Evolutionary conservation across 2,113 vertebrate genomes (phyloP).

Genomic region (Malurus alboscapulatus): DNA sequence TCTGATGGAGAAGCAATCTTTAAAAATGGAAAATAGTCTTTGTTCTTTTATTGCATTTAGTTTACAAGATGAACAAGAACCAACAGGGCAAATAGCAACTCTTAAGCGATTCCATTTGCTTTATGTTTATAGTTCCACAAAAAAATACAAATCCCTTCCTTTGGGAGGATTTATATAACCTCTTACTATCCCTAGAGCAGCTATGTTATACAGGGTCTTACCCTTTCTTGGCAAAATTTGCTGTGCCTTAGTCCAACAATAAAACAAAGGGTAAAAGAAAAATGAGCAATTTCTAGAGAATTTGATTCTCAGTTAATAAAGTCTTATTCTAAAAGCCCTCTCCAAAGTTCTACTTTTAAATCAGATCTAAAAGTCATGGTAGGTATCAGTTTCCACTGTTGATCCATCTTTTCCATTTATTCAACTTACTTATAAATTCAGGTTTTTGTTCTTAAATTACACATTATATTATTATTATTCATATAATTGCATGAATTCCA

Average conservation of each 20-base stretch:
- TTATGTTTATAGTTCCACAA: constrained; percentile 32
- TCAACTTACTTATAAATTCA: not conserved
- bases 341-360: not conserved
- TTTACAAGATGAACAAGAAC: constrained; percentile 37
- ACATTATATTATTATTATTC: not conserved
- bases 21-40: constrained; percentile 31
- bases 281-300: constrained; percentile 42
- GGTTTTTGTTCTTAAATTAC: not conserved
- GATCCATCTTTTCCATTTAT: not conserved
- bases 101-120: constrained; percentile 48
- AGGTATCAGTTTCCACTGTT: not conserved
- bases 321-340: not conserved
- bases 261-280: constrained; percentile 51
- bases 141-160: constrained; percentile 28
- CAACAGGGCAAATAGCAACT: constrained; percentile 7
- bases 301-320: constrained; percentile 49
- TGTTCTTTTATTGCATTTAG: constrained; percentile 53
- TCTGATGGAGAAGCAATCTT: constrained; percentile 23
- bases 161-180: not conserved
- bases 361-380: not conserved
- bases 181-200: constrained; percentile 14
- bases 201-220: constrained; percentile 4
- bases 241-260: constrained; percentile 5
- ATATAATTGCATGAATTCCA: not conserved
- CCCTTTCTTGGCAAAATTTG: constrained; percentile 46